A percentile compares a stretch with the other conserved stretches of the same genome.
Conservation (phyloP, 2,888 invertebrate genomes). For the Troides helena region DNA sequence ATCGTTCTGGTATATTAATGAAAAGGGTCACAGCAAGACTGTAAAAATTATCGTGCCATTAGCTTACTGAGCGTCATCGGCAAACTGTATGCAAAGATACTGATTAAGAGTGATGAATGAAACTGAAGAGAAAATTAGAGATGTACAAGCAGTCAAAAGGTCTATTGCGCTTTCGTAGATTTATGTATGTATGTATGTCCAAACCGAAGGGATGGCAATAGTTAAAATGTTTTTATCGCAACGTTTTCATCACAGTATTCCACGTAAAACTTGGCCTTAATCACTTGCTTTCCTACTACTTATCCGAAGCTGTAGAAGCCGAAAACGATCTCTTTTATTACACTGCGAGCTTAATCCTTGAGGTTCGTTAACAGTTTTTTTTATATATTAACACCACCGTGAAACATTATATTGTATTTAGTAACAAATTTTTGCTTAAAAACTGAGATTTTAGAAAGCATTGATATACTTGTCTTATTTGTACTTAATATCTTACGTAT, state of each 20-base stretch:
- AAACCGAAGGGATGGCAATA: neutral
- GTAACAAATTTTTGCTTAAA: neutral
- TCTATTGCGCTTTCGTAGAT: no score
- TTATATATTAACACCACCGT: neutral
- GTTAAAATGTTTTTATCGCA: neutral
- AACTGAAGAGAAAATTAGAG: no score
- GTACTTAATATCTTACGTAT: neutral
- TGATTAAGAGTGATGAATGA: no score
- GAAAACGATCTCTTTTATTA: constrained; percentile 9
- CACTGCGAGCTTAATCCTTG: neutral
- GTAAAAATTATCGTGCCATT: no score
- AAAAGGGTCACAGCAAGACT: no score
- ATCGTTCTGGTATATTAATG: no score
- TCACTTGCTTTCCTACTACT: neutral
- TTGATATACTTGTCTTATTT: no score
- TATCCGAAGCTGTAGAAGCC: neutral
- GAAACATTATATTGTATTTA: no score
- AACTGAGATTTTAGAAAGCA: neutral
- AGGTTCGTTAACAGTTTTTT: neutral
- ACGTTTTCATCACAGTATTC: neutral
- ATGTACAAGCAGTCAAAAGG: no score
- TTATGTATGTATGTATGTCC: neutral
- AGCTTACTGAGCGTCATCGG: no score
- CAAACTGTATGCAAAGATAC: no score
- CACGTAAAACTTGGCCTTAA: neutral